Evolutionary conservation across 2,797 vertebrate species (phyloP).

Genomic region (Carapus acus): DNA sequence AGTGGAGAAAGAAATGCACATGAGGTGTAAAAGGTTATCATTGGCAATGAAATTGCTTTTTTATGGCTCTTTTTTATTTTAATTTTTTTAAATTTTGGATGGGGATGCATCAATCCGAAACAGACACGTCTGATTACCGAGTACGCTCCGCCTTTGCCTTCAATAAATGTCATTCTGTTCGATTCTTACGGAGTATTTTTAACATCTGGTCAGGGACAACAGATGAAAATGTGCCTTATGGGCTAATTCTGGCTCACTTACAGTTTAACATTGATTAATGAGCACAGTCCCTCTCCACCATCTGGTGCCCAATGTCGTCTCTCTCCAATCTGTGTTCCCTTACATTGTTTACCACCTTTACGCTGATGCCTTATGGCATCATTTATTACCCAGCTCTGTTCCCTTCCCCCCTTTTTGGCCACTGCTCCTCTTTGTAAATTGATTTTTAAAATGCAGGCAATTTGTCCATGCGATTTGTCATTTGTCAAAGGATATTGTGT

Average conservation of each 20-base stretch:
- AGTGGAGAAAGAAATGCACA: too few relatives aligned
- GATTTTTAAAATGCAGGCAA: too few relatives aligned
- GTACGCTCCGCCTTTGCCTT: background rate
- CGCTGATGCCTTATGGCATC: background rate
- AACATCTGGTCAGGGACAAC: background rate
- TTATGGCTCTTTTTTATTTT: too few relatives aligned
- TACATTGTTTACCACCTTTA: background rate
- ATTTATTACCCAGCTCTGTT: background rate
- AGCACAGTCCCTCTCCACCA: background rate
- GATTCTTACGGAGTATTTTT: background rate
- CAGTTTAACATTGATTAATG: conserved; percentile 1
- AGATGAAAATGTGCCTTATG: background rate
- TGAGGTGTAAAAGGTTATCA: too few relatives aligned
- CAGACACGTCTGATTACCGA: too few relatives aligned
- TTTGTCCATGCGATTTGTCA: too few relatives aligned
- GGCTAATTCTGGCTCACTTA: background rate
- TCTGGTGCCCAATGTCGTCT: background rate
- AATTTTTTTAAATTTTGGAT: too few relatives aligned
- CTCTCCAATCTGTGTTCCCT: background rate
- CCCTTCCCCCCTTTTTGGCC: too few relatives aligned
- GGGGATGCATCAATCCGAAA: too few relatives aligned
- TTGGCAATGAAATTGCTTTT: too few relatives aligned
- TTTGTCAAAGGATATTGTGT: too few relatives aligned
- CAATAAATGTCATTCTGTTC: background rate
- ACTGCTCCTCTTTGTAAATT: too few relatives aligned